Evolutionary conservation across 2,113 vertebrate genomes (phyloP).

Genomic region (Calypte anna): DNA sequence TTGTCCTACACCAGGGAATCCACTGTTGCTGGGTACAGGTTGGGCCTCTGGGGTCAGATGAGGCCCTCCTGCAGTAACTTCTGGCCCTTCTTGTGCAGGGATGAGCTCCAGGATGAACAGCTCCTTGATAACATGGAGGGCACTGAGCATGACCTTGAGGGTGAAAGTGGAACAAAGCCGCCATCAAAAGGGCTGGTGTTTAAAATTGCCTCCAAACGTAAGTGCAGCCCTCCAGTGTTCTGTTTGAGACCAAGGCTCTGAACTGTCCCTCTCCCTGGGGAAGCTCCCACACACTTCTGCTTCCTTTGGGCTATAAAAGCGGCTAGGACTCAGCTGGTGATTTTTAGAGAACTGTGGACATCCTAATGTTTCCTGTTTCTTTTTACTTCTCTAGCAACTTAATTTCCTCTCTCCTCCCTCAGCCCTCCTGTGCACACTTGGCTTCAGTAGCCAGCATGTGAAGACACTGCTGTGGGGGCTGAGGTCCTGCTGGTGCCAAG

Average conservation of each 20-base stretch:
- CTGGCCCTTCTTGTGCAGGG: constrained; percentile 69
- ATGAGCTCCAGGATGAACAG: constrained; percentile 75
- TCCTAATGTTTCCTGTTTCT: background rate
- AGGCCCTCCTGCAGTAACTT: background rate
- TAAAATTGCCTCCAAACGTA: constrained; percentile 91
- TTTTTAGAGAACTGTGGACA: background rate
- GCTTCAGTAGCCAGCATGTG: background rate
- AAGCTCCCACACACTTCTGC: background rate
- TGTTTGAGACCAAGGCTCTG: background rate
- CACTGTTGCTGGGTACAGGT: background rate
- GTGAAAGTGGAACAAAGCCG: constrained; percentile 43
- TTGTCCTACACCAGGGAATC: background rate
- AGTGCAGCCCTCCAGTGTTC: constrained; percentile 28
- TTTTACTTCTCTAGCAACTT: background rate
- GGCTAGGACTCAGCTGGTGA: background rate
- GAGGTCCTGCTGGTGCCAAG: background rate
- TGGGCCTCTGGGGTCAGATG: background rate
- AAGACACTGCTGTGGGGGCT: background rate
- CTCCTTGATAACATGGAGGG: constrained; percentile 83
- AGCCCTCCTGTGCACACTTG: background rate
- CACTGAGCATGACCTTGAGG: constrained; percentile 64
- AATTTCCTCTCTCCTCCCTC: background rate
- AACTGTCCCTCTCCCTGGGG: background rate
- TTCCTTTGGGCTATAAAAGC: background rate
- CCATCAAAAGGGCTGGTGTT: constrained; percentile 80